Base-by-base conservation (phyloP, 1,140 invertebrate species). In the Papilio polyxenes region DNA sequence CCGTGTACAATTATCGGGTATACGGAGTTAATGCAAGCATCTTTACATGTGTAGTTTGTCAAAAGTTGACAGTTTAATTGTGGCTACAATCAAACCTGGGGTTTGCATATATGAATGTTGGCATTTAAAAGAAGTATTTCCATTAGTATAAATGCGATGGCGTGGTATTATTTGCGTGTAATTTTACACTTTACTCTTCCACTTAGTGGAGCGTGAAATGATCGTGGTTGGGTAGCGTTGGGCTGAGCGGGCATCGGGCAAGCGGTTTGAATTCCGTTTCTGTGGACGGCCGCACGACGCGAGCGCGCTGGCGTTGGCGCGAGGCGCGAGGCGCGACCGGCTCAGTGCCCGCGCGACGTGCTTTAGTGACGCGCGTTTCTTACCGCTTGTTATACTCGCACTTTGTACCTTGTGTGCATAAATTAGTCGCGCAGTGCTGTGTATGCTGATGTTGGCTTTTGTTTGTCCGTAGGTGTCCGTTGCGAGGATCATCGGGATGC, bases 321-420 rank as follows among this genome's bases (percentile, higher is more conserved):
- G 81, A 75, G 72, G 53, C 82, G 82, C 82, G 77, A 83, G 82
- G 83, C 51, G 81, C 81, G 76, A 80, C 82, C 75, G 83, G 85
- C 83, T 92, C 93, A 94, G 93, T 94, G 87, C 89, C 89, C 91
- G 91, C 87, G 87, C 84, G 89, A 91, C 90, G 90, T 90, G 91
- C 92, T 85, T 78, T 89, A 84, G 86, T 82, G 87, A 84, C 88
- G 90, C 91, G 89, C 91, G 91, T 89, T 88, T 84, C 83, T 76
- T 82, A 75, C 69, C 80, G 86, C 82, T 84, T 80, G 82, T 72
- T 87, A 82, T 59, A 77, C 81, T 81, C 83, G 82, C 72, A 72
- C 75, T 56, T 72, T 83, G 82, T 84, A 81, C 85, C 83, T 83
- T 84, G 65, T 85, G 85, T 86, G 84, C 86, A 75, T 84, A 83